A percentile compares a stretch with the other conserved stretches of the same genome.
These are phyloP conservation scores for Mimumesa dahlbomi DNA, from an alignment of 2,888 invertebrate genomes.

Conservation along the genomic window DNA sequence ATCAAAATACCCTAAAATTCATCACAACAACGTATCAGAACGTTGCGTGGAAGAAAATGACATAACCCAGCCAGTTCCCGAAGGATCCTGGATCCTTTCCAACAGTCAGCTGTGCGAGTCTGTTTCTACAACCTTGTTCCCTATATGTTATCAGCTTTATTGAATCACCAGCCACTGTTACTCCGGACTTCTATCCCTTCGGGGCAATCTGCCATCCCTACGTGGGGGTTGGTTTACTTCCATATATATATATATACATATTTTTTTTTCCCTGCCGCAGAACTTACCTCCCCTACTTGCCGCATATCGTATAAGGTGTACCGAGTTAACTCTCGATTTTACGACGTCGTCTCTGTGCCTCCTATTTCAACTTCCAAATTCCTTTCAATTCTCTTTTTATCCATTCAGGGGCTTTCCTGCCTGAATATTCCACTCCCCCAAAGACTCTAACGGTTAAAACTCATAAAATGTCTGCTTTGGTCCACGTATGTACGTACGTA, in stretches of 20 bases:
- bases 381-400: conserved; percentile 33
- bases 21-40: neutral
- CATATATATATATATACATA: too few relatives aligned
- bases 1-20: neutral
- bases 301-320: conserved; percentile 18
- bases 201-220: conserved; percentile 70
- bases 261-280: conserved; percentile 18
- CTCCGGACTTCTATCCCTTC: conserved; percentile 57
- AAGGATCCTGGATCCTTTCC: conserved; percentile 64
- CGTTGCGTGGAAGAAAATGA: conserved; percentile 31
- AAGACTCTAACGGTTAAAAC: too few relatives aligned
- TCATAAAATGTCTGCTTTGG: too few relatives aligned
- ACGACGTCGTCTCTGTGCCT: conserved; percentile 13
- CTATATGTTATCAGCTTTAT: conserved; percentile 70
- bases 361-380: conserved; percentile 25
- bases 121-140: conserved; percentile 62
- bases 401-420: too few relatives aligned
- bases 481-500: neutral
- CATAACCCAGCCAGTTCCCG: conserved; percentile 38
- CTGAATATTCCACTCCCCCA: too few relatives aligned
- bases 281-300: too few relatives aligned
- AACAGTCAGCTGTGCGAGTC: conserved; percentile 64
- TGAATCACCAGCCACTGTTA: conserved; percentile 68
- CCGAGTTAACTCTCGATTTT: conserved; percentile 30
- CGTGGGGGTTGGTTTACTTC: conserved; percentile 23